Percentiles rank a stretch among this genome's conserved stretches.
These are phyloP conservation scores for Unio delphinus DNA, from an alignment of 2,888 invertebrate species.

Conservation along the genomic window DNA sequence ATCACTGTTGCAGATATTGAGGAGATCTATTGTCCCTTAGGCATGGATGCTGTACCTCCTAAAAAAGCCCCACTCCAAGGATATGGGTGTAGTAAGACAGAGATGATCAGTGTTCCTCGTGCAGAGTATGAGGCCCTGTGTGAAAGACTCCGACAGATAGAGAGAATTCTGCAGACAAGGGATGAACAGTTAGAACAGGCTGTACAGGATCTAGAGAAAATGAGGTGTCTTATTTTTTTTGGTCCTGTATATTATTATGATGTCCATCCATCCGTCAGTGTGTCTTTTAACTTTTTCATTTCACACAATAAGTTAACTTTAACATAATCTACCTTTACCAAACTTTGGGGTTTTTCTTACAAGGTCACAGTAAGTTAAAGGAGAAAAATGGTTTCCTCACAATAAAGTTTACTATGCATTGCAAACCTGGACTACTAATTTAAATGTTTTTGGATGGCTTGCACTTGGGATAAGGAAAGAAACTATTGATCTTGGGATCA, in stretches of 20 bases:
- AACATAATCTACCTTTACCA: too few relatives aligned
- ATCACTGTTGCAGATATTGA: slow-evolving; percentile 18
- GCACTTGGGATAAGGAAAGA: too few relatives aligned
- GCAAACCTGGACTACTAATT: too few relatives aligned
- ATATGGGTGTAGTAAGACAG: not conserved
- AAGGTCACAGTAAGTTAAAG: too few relatives aligned
- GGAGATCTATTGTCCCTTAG: slow-evolving; percentile 10
- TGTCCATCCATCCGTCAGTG: not conserved
- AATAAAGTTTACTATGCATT: too few relatives aligned
- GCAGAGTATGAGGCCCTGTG: slow-evolving; percentile 33
- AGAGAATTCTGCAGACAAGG: slow-evolving; percentile 27
- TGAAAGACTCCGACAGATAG: slow-evolving; percentile 76
- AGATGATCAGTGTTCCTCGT: slow-evolving; percentile 12
- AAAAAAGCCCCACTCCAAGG: not conserved
- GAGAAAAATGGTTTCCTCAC: too few relatives aligned
- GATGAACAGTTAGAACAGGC: slow-evolving; percentile 45
- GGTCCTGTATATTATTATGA: not conserved
- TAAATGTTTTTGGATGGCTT: too few relatives aligned
- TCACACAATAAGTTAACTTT: too few relatives aligned
- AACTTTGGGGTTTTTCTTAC: too few relatives aligned
- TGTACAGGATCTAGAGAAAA: slow-evolving; percentile 44
- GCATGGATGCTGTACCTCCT: not conserved
- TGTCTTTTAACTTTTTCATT: not conserved
- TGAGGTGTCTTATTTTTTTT: slow-evolving; percentile 34
- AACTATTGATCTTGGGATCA: too few relatives aligned